These are phyloP conservation scores for Thaumatotibia leucotreta DNA, from an alignment of 1,140 invertebrate species.

Conservation along the genomic window DNA sequence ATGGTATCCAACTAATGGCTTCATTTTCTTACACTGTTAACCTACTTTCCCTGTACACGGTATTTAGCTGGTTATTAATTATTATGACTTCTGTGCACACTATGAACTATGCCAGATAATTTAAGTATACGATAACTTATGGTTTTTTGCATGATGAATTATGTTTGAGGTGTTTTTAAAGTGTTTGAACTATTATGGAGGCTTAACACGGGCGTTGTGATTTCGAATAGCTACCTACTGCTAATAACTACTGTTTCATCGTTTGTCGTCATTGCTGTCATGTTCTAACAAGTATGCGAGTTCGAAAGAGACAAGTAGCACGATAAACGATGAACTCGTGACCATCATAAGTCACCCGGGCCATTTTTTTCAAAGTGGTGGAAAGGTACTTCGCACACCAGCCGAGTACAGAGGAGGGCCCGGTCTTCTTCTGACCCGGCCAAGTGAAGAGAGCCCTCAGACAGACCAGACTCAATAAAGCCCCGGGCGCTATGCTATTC, in stretches of 20 bases:
- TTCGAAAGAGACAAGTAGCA: too few species aligned
- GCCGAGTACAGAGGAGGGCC: too few species aligned
- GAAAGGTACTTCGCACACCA: neutral
- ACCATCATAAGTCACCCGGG: too few species aligned
- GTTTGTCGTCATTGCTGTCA: too few species aligned
- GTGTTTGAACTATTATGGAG: too few species aligned
- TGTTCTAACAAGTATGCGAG: too few species aligned
- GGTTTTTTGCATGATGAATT: neutral
- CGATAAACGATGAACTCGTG: too few species aligned
- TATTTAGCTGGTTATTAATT: neutral
- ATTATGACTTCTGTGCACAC: neutral
- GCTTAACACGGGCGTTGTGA: too few species aligned
- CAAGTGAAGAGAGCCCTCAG: neutral
- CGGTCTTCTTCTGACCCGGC: neutral
- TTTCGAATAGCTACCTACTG: too few species aligned
- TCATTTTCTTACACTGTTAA: neutral
- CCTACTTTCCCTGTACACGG: neutral
- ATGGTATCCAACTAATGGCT: neutral
- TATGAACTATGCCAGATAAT: neutral
- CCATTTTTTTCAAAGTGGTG: too few species aligned
- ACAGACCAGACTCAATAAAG: neutral
- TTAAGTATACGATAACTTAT: neutral
- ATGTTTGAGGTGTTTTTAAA: too few species aligned
- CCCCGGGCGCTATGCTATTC: neutral
- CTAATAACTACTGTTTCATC: too few species aligned